phyloP scores from a whole-genome alignment of 2,888 invertebrate species.

The Dione juno region DNA sequence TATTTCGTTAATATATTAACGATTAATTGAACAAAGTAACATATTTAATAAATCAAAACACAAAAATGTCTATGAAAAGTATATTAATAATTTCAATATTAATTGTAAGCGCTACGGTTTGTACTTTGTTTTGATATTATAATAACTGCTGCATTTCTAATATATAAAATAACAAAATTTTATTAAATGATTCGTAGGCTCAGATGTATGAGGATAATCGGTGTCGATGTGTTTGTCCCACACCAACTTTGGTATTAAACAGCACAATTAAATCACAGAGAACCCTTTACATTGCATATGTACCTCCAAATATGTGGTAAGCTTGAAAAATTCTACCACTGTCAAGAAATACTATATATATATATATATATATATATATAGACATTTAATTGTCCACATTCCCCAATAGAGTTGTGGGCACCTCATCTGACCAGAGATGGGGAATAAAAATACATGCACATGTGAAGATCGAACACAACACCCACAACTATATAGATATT shows the following conservation, averaged over 20 bases:
- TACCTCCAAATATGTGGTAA: constrained; percentile 89
- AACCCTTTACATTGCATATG: constrained; percentile 88
- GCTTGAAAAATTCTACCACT: constrained; percentile 23
- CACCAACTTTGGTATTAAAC: constrained; percentile 86
- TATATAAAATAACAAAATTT: background rate
- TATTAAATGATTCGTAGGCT: constrained; percentile 65
- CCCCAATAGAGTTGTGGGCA: too few relatives aligned
- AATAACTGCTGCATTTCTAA: background rate
- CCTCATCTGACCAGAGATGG: too few relatives aligned
- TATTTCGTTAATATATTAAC: background rate
- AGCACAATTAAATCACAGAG: constrained; percentile 78
- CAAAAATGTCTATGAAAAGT: constrained; percentile 31
- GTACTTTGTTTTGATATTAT: constrained; percentile 7
- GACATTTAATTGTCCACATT: too few relatives aligned
- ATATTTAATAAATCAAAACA: constrained; percentile 12
- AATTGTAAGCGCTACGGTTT: constrained; percentile 25
- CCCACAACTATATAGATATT: too few relatives aligned
- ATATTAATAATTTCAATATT: constrained; percentile 28
- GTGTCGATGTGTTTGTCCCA: constrained; percentile 92
- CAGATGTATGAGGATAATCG: constrained; percentile 90
- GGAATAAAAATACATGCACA: too few relatives aligned
- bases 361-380: too few relatives aligned
- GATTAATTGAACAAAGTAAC: constrained; percentile 2
- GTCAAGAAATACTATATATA: background rate
- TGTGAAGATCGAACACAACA: too few relatives aligned